Evolutionary conservation across 2,888 invertebrate species (phyloP), one percentile per base, ranked within the genome.

Genomic region (Cerceris rybyensis): DNA sequence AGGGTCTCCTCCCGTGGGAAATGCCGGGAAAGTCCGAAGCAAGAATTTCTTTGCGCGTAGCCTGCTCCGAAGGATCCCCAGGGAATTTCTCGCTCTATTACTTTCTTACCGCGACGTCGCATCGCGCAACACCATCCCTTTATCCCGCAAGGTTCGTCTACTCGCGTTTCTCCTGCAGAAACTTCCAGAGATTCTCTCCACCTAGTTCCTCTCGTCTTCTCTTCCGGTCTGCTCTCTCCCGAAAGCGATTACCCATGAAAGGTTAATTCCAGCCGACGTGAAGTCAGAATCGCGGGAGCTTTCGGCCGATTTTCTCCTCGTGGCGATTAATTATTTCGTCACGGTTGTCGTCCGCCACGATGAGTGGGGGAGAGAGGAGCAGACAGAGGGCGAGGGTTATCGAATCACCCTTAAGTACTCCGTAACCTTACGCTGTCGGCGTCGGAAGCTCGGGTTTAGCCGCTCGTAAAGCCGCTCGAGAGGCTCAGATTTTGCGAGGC

Each of bases 401-500:
- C 81, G 78, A 81, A 75, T 83, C 71, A 69, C 79, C 69, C 67
- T 42, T 17, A 17, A 74, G 64, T 49, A 59, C 70, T 70, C 68
- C 54, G 83, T 75, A 71, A 83, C 70, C 67, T 63, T 81, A 68
- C 60, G 57, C 73, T 46, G 58, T 41, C 52, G 54, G 72, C 58
- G 58, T 70, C 57, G 2, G 28, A 59, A 79, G 70, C 69, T 66
- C 61, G 68, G 72, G 63, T 76, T 80, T 77, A 71, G 78, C 71
- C 74, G 71, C 65, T 79, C 74, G 75, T 79, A 82, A 85, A 84
- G 80, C 75, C 73, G 70, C 46, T 58, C 57, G 65, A 75, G 75
- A 81, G 72, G 70, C 73, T 78, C 78, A 76, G 86, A 86, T 86
- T 86, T 84, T 81, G 79, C 80, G 75, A 74, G 70, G 68, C 58